Percentiles rank a stretch among this genome's conserved stretches.
phyloP scores from a whole-genome alignment of 2,113 vertebrate species.

The Trogon surrucura region DNA sequence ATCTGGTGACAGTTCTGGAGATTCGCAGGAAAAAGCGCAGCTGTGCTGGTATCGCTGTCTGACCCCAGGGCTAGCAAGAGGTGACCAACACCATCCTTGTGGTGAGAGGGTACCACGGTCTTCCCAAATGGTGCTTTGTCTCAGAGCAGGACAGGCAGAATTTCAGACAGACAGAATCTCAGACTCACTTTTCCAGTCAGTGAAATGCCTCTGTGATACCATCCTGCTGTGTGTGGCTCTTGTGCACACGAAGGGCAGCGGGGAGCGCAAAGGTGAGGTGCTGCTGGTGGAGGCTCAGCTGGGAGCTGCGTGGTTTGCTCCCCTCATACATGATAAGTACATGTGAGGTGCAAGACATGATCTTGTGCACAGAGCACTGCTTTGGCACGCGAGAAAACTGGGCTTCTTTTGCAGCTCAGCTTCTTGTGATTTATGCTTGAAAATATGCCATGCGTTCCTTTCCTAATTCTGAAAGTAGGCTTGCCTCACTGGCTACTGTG shows the following conservation, averaged over 20 bases:
- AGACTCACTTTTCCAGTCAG: background rate
- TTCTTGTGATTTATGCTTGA: background rate
- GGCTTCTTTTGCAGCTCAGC: background rate
- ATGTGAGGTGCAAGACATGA: background rate
- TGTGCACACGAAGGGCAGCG: accelerated
- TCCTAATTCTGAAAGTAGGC: background rate
- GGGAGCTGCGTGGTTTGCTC: background rate
- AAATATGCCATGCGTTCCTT: background rate
- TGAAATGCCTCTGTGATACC: accelerated
- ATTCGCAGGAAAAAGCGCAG: background rate
- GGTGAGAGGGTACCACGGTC: background rate
- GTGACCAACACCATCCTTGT: accelerated
- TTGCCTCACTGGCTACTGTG: background rate
- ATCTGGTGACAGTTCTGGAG: background rate
- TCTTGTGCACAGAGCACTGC: background rate
- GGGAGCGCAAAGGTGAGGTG: background rate
- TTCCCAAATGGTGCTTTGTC: background rate
- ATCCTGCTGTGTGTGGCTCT: background rate
- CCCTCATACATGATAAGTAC: background rate
- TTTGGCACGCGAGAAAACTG: background rate
- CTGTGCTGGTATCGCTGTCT: background rate
- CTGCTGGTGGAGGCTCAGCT: background rate
- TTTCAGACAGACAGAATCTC: background rate
- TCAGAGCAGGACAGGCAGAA: background rate
- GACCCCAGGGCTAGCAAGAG: background rate